Evolutionary conservation across 2,888 invertebrate species (phyloP), one percentile per base, ranked within the genome.

Genomic region (Rhagium mordax): DNA sequence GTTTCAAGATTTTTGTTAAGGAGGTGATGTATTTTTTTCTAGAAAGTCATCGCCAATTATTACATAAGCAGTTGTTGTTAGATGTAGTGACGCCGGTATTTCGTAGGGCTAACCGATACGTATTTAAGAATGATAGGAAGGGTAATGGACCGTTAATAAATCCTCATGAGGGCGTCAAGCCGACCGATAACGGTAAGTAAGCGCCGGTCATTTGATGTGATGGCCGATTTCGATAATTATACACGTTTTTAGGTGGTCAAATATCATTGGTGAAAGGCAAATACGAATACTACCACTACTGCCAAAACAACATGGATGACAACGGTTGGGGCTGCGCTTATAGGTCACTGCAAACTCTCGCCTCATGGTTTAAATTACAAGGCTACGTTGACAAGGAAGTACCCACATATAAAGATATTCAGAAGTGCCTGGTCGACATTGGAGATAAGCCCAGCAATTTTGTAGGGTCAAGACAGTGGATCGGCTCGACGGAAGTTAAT

Each of bases 291-390:
- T 95, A 97, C 86, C 99, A 99, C 87, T 99, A 99, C 87, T 94
- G 97, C 93, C 98, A 98, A 87, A 95, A 98, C 84, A 91, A 92
- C 79, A 93, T 97, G 86, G 95, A 98, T 87, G 99, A 99, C 84
- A 94, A 95, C 86, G 98, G 98, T n/a, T 99, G 99, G 99, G 99
- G 99, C 3, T 99, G 99, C 89, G 99, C 99, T 0, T 99, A 99
- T 86, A 92, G 99, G 74, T 98, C 98, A 0, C 90, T 99, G 83
- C 99, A 99, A 89, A 98, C 99, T 0, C 91, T 99, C 76, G 93
- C 96, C 78, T 98, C 98, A 0, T 99, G 99, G 99, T 98, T 96
- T 85, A 91, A 92, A 91, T 75, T 84, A 82, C 97, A 98, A 67
- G 97, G 96, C 4, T 97, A 95, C 85, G 94, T 94, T 1, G 91